Base-by-base conservation (phyloP, 2,797 vertebrate species). In the Cryptoblepharus egeriae region DNA sequence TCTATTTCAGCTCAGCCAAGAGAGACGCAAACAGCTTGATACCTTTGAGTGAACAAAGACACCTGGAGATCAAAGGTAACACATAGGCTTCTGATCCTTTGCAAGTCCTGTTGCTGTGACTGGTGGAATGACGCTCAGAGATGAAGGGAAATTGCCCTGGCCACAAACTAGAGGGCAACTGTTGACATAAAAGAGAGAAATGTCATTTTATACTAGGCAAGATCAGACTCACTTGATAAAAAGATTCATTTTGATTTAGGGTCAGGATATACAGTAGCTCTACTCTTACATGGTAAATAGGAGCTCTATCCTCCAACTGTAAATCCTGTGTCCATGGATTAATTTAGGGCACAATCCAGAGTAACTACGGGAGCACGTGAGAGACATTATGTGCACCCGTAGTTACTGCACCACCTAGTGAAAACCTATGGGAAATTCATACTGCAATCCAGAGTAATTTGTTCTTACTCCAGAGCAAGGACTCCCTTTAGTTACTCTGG, bases 11-110 rank as follows among this genome's bases (percentile, higher is more conserved):
- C 89, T 83, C 88, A 92, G 58, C 20, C 86, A 89, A 92, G 58
- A 52, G 49, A 91, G 78, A 79, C 80, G 82, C 61, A 88, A 88
- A 78, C 52, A 88, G 13, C 60, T 71, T 75, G 76, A 42, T 88
- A 60, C 75, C 42, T 82, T 86, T 80, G 74, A 89, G 0, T 69
- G 75, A 74, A 85, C 70, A 75, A 79, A 85, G 64, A 42, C 82
- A 84, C 74, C 30, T 18, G 39, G 12, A 86, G 88, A 90, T 93
- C 79, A 94, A 92, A 93, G 85, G 80, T 81, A 81, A 89, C 76
- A 1, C 64, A 75, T 72, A 64, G 85, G 42, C 13, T 89, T 93
- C 91, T 92, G 88, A 93, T 92, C 75, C 58, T 8, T 86, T 79
- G 85, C 8, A 28, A 63, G 37, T n/a, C 2, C 60, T 80, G 86